Conservation (phyloP, 64 coral and sea anemone genomes). For the Montipora efflorescens region DNA sequence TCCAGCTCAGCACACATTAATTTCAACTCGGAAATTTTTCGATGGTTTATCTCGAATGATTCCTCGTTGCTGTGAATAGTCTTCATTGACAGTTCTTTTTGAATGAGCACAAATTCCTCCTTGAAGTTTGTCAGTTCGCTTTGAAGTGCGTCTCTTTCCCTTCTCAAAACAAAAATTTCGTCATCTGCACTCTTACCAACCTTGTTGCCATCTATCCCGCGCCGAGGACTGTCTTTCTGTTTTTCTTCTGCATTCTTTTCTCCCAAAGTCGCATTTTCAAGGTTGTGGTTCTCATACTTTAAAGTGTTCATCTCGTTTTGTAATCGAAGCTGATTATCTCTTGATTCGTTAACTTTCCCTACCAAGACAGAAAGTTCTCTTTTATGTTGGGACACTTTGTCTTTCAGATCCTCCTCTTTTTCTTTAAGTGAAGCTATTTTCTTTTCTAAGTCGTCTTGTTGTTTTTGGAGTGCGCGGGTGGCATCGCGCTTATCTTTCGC, state of each 20-base stretch:
- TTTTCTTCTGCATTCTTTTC: conserved; percentile 34
- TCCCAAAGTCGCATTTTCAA: conserved; percentile 61
- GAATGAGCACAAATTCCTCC: conserved; percentile 28
- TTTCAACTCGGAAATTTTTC: conserved; percentile 66
- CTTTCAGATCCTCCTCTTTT: conserved; percentile 68
- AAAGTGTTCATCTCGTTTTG: conserved; percentile 41
- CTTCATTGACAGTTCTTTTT: conserved; percentile 44
- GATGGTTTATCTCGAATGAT: conserved; percentile 42
- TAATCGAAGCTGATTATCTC: conserved; percentile 32
- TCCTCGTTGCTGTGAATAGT: conserved; percentile 62
- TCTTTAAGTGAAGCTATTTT: conserved; percentile 67
- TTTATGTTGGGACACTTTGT: conserved; percentile 57
- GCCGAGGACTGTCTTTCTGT: conserved; percentile 26
- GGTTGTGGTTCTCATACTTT: conserved; percentile 50
- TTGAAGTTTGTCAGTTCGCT: conserved; percentile 50
- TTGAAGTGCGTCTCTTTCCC: conserved; percentile 79
- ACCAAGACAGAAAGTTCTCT: conserved; percentile 49
- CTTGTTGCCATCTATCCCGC: conserved; percentile 5
- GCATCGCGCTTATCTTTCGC: background rate
- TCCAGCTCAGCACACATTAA: conserved; percentile 66
- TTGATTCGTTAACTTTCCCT: conserved; percentile 51
- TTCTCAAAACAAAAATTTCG: conserved; percentile 36
- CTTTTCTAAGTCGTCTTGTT: conserved; percentile 65
- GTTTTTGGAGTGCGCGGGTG: conserved; percentile 7
- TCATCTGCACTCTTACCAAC: conserved; percentile 34